Percentiles rank a stretch among this genome's conserved stretches.
Evolutionary conservation across 2,888 invertebrate genomes (phyloP).

Genomic region (Chymomyza amoena): DNA sequence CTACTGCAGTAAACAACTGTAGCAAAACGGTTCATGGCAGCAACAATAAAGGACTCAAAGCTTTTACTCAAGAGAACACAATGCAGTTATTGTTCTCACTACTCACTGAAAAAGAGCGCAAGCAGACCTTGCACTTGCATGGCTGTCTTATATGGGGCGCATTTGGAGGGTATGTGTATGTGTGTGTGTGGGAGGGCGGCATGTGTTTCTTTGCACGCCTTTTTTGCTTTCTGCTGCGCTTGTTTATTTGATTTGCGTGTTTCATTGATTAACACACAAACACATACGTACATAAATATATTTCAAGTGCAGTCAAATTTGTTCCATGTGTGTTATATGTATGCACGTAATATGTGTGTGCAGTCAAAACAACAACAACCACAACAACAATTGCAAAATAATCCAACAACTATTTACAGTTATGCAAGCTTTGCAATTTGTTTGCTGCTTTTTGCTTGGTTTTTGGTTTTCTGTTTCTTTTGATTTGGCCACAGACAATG

Average conservation of each 20-base stretch:
- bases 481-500: background rate
- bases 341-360: background rate
- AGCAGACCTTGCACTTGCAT: conserved; percentile 63
- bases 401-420: background rate
- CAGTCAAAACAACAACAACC: background rate
- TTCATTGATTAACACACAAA: conserved; percentile 45
- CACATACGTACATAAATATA: conserved; percentile 9
- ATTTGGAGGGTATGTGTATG: conserved; percentile 26
- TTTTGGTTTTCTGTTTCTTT: background rate
- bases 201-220: background rate
- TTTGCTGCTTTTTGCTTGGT: background rate
- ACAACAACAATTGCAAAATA: background rate
- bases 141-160: conserved; percentile 28
- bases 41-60: background rate
- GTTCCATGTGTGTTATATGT: background rate
- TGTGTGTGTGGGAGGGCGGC: background rate
- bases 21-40: too few species aligned
- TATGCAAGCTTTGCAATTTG: background rate
- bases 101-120: background rate
- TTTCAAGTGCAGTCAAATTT: conserved; percentile 25
- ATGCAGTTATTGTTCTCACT: background rate
- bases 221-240: background rate
- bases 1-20: too few species aligned
- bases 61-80: background rate
- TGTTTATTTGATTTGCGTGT: conserved; percentile 32